A percentile compares a stretch with the other conserved stretches of the same genome.
phyloP scores from a whole-genome alignment of 2,888 invertebrate genomes.

The Agonopterix alstromeriana region DNA sequence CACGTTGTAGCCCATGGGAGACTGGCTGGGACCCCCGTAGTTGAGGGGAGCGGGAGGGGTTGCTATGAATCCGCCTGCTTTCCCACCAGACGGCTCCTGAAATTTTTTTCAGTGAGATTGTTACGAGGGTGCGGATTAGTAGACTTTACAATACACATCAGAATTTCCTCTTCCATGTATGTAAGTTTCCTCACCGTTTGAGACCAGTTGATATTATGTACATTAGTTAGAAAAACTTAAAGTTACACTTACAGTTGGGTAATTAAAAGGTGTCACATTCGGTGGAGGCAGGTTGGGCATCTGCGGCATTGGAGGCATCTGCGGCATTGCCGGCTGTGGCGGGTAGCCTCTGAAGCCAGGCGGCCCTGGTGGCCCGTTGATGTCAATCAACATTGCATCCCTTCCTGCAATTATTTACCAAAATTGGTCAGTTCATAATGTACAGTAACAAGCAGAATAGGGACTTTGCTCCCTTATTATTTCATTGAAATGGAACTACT shows the following conservation, averaged over 20 bases:
- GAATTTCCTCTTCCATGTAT: too few species aligned
- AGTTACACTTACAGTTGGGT: constrained; percentile 71
- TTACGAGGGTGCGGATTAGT: background rate
- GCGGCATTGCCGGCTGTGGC: constrained; percentile 80
- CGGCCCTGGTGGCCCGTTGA: constrained; percentile 80
- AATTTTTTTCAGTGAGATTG: background rate
- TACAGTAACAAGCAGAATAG: too few species aligned
- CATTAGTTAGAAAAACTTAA: too few species aligned
- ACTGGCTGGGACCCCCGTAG: constrained; percentile 42
- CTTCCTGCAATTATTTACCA: constrained; percentile 43
- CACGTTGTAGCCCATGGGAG: constrained; percentile 81
- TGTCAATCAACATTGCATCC: constrained; percentile 83
- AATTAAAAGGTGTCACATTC: constrained; percentile 78
- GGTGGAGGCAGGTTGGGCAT: constrained; percentile 64
- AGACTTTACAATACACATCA: too few species aligned
- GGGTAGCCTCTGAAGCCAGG: constrained; percentile 91
- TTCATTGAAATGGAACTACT: too few species aligned
- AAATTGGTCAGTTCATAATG: too few species aligned
- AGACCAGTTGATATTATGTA: too few species aligned
- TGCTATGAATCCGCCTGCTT: constrained; percentile 57
- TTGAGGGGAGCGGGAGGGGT: constrained; percentile 11
- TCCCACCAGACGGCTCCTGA: constrained; percentile 63
- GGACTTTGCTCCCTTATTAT: too few species aligned
- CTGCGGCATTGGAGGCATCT: constrained; percentile 51
- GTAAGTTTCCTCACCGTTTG: too few species aligned